These are phyloP conservation scores for Cervus canadensis DNA, from an alignment of 2,113 vertebrate species.

Conservation along the genomic window DNA sequence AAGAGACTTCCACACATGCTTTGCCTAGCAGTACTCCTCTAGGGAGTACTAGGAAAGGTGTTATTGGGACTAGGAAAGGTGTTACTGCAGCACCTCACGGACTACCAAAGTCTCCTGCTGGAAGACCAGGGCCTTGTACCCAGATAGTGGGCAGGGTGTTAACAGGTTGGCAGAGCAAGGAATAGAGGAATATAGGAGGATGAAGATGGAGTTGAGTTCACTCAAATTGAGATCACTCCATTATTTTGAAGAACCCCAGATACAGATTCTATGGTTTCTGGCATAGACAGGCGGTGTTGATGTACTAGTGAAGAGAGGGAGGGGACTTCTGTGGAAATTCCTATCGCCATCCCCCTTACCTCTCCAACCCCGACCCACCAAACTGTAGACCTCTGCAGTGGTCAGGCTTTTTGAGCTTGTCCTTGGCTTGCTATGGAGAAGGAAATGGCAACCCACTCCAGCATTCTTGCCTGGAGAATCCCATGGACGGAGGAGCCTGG, in stretches of 20 bases:
- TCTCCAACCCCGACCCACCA: not conserved
- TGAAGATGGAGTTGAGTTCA: not conserved
- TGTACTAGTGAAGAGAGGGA: not conserved
- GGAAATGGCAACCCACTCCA: too few species aligned
- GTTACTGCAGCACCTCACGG: not conserved
- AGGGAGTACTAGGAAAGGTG: not conserved
- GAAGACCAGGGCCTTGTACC: not conserved
- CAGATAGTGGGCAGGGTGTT: not conserved
- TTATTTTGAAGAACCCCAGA: not conserved
- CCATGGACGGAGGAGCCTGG: too few species aligned
- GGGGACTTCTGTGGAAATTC: not conserved
- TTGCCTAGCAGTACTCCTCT: not conserved
- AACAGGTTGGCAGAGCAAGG: not conserved
- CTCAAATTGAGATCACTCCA: not conserved
- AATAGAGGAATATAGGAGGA: not conserved
- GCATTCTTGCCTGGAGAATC: too few species aligned
- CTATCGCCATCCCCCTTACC: not conserved
- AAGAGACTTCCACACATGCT: not conserved
- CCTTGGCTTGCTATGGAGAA: not conserved
- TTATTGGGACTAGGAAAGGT: not conserved
- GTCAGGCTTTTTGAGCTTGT: not conserved
- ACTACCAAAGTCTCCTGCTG: not conserved
- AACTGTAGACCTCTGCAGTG: not conserved
- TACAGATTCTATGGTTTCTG: not conserved
- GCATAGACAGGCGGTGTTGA: not conserved